A percentile compares a stretch with the other conserved stretches of the same genome.
Evolutionary conservation across 2,113 vertebrate species (phyloP).

Genomic region (Pangasianodon hypophthalmus): DNA sequence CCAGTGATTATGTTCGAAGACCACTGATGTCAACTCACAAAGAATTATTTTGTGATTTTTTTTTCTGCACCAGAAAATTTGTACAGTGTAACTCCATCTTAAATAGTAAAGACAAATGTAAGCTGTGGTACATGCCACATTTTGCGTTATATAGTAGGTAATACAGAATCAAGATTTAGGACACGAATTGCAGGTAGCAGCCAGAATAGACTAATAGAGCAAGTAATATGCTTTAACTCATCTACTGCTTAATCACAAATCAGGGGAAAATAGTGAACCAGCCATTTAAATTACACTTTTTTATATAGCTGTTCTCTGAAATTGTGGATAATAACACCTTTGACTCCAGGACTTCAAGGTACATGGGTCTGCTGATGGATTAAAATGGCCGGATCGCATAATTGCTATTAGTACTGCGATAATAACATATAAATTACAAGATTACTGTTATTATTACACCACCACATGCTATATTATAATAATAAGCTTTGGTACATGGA

Average conservation of each 20-base stretch:
- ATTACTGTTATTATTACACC: slow-evolving; percentile 10
- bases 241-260: neutral
- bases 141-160: slow-evolving; percentile 2
- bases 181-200: neutral
- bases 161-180: neutral
- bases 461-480: neutral
- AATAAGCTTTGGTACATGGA: neutral
- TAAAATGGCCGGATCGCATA: slow-evolving; percentile 3
- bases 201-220: neutral
- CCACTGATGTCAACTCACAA: neutral
- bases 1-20: neutral
- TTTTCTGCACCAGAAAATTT: neutral
- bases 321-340: slow-evolving; percentile 12
- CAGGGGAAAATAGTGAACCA: neutral
- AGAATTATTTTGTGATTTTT: neutral
- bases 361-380: neutral
- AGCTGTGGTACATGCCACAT: neutral
- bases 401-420: slow-evolving; percentile 8
- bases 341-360: neutral
- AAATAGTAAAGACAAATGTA: neutral
- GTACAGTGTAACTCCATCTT: neutral
- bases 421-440: neutral
- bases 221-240: slow-evolving; percentile 9
- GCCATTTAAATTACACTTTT: neutral
- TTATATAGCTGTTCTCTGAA: neutral